Base-by-base conservation (phyloP, 2,888 invertebrate genomes). In the Coelinius sp. region DNA sequence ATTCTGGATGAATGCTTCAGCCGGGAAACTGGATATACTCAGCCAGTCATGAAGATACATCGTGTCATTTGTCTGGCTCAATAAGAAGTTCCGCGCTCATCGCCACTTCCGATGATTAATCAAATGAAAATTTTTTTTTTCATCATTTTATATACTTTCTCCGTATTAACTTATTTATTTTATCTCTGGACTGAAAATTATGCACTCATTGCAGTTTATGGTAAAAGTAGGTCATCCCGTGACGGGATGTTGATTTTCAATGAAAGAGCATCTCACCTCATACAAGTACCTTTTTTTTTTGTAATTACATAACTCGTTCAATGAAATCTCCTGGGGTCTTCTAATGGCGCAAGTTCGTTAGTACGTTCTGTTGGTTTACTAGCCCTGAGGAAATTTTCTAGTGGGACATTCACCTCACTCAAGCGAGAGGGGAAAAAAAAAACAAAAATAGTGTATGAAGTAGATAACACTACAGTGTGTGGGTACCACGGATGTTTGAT, bases 341-440 rank as follows among this genome's bases (percentile, higher is more conserved):
- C 38, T 52, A 71, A 65, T 75, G 68, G 70, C 38, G 63, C 75
- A 74, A 75, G 74, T 76, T 77, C 74, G 73, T 75, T 75, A 74
- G 70, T 74, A 71, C 75, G 76, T 75, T 77, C 73, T 62, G 68
- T 52, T 76, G 70, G 74, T 75, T 74, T 41, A n/a, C 27, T 10
- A 52, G 38, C 44, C 65, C 41, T n/a, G 62, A 71, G 52, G 52
- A 71, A 71, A 41, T 71, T 41, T n/a, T 64, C 25, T 17, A 64
- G 65, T 64, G 52, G 27, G 46, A 67, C 66, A 20, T 38, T n/a
- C 35, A 49, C 17, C 24, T n/a, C n/a, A n/a, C n/a, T 38, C 17
- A 38, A 24, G 14, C 17, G n/a, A 12, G 46, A 46, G 25, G 49
- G 52, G 6, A 25, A 20, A 64, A 53, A 63, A 67, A 53, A 49